Evolutionary conservation across 2,113 vertebrate genomes (phyloP).

Genomic region (Xiphophorus hellerii): DNA sequence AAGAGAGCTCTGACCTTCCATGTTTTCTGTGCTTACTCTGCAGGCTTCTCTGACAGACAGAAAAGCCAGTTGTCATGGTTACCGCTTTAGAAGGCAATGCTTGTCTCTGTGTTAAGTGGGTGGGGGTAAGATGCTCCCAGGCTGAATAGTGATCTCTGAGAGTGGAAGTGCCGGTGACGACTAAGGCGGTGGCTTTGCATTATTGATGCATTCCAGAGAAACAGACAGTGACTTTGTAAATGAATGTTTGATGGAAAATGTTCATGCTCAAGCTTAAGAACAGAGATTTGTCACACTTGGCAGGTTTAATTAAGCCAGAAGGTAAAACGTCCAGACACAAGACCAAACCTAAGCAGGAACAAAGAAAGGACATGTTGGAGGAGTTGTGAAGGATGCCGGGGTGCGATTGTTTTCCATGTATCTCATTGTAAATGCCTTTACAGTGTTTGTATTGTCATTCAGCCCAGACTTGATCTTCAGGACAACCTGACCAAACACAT

Average conservation of each 20-base stretch:
- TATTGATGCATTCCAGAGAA: slow-evolving; percentile 57
- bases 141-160: slow-evolving; percentile 1
- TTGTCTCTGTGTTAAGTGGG: slow-evolving; percentile 63
- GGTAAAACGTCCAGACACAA: slow-evolving; percentile 5
- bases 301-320: slow-evolving; percentile 6
- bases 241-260: slow-evolving; percentile 62
- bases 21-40: background rate
- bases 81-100: slow-evolving; percentile 43
- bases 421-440: too few species aligned
- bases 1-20: background rate
- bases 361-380: background rate
- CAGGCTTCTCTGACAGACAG: slow-evolving; percentile 15
- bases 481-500: background rate
- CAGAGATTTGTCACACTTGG: slow-evolving; percentile 17
- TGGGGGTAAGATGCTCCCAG: slow-evolving; percentile 33
- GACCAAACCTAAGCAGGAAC: background rate
- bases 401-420: too few species aligned
- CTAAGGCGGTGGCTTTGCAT: slow-evolving; percentile 39
- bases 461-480: background rate
- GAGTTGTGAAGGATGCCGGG: background rate
- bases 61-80: slow-evolving; percentile 60
- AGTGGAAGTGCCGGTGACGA: background rate
- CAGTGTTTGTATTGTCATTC: too few species aligned
- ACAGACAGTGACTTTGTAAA: slow-evolving; percentile 35
- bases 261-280: slow-evolving; percentile 1